Evolutionary conservation across 2,888 invertebrate genomes (phyloP).

Genomic region (Watsonalla cultraria): DNA sequence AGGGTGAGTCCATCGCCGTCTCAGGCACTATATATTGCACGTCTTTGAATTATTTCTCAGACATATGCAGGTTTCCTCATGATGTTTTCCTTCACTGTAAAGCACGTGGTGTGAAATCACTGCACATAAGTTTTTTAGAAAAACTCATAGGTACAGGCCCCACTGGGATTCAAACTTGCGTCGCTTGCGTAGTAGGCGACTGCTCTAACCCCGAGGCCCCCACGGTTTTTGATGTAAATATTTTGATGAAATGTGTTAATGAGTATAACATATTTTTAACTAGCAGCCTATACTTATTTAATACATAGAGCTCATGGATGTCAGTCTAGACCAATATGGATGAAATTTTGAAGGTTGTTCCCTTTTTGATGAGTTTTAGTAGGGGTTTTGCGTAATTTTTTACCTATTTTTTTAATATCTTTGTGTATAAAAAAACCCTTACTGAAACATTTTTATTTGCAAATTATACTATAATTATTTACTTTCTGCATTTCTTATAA

Average conservation of each 20-base stretch:
- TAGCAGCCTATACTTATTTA: neutral
- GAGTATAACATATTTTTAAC: neutral
- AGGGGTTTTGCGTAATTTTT: slow-evolving; percentile 14
- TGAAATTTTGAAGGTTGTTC: neutral
- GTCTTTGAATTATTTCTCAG: no score
- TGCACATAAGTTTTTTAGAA: no score
- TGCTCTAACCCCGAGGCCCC: no score
- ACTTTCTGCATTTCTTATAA: neutral
- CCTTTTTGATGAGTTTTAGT: slow-evolving; percentile 1
- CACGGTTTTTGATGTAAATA: no score
- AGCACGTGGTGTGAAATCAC: no score
- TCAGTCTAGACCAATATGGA: neutral
- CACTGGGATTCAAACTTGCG: no score
- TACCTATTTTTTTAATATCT: slow-evolving; percentile 1
- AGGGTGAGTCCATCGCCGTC: no score
- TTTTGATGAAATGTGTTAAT: slow-evolving; percentile 10
- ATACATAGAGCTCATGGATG: neutral
- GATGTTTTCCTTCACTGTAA: no score
- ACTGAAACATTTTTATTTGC: neutral
- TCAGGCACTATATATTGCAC: no score
- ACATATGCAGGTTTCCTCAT: no score
- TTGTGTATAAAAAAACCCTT: neutral
- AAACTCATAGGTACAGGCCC: no score
- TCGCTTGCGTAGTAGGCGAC: no score
- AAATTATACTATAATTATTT: neutral